Conservation (phyloP, 2,797 vertebrate genomes). For the Bradypodion ventrale region DNA sequence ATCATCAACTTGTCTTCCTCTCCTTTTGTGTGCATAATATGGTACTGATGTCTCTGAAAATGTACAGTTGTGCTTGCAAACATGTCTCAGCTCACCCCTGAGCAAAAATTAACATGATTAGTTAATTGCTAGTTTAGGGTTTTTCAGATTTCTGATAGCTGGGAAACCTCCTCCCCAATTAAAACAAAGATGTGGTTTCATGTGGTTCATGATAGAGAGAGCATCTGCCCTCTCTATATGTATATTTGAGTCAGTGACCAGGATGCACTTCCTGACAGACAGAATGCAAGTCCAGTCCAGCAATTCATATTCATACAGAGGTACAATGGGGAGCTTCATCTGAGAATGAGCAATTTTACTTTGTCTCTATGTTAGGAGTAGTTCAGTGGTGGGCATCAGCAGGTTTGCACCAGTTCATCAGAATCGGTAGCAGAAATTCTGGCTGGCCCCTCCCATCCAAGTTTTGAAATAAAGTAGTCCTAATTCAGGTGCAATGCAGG, state of each 20-base stretch:
- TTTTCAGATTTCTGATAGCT: background rate
- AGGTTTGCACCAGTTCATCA: no score
- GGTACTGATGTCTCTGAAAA: conserved; percentile 24
- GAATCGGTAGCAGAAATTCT: no score
- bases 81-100: conserved; percentile 41
- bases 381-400: no score
- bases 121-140: background rate
- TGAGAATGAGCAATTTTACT: background rate
- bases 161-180: background rate
- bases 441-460: no score
- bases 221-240: background rate
- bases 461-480: no score
- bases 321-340: background rate
- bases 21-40: no score
- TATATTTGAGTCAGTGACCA: background rate
- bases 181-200: background rate
- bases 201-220: background rate
- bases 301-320: background rate
- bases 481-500: no score
- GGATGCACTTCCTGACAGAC: background rate
- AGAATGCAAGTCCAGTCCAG: background rate
- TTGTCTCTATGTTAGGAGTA: background rate
- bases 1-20: conserved; percentile 29
- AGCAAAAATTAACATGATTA: conserved; percentile 33
- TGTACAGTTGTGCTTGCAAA: conserved; percentile 41